Percentiles rank a stretch among this genome's conserved stretches.
Conservation (phyloP, 2,797 vertebrate species). For the Sandelia bainsii region DNA sequence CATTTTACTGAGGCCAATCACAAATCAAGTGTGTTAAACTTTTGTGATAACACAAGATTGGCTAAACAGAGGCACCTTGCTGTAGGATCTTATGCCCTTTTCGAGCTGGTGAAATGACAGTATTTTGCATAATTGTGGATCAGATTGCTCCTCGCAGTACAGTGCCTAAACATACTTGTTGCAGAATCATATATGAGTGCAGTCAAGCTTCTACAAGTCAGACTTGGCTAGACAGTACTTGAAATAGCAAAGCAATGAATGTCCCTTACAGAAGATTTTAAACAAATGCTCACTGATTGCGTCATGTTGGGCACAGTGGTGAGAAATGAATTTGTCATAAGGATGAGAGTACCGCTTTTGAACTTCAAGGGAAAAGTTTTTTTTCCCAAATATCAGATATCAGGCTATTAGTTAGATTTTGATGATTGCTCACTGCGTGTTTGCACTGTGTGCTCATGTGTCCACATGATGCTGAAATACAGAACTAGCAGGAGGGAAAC, state of each 20-base stretch:
- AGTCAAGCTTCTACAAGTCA: background rate
- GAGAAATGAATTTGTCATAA: constrained; percentile 2
- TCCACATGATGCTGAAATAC: background rate
- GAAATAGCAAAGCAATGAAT: background rate
- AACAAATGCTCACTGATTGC: background rate
- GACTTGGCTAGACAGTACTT: background rate
- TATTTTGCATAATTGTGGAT: constrained; percentile 1
- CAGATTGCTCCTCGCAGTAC: background rate
- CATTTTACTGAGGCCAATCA: constrained; percentile 5
- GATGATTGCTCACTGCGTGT: background rate
- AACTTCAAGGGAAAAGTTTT: constrained; percentile 6
- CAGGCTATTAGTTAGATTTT: background rate
- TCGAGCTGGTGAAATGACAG: background rate
- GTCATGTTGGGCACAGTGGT: background rate
- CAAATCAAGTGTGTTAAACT: background rate
- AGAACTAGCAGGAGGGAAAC: background rate
- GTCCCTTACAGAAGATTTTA: background rate
- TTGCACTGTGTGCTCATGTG: background rate
- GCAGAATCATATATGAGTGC: background rate
- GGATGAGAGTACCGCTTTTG: constrained; percentile 1
- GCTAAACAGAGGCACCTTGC: background rate
- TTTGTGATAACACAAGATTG: background rate
- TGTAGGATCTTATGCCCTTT: background rate
- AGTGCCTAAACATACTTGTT: background rate
- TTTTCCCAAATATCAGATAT: background rate